Evolutionary conservation across 1,140 invertebrate genomes (phyloP).

Genomic region (Archegozetes longisetosus): DNA sequence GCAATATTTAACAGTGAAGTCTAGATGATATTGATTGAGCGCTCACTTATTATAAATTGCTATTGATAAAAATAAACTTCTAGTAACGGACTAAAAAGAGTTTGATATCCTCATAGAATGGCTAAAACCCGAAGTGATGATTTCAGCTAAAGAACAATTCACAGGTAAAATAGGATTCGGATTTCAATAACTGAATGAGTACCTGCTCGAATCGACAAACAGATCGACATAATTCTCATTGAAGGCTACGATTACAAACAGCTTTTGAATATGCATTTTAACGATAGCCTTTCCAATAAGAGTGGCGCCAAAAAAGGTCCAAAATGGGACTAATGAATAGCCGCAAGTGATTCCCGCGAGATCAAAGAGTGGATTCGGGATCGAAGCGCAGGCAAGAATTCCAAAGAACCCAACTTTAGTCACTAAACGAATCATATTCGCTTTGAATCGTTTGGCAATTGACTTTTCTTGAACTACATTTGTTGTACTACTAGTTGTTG

Average conservation of each 20-base stretch:
- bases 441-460: conserved; percentile 59
- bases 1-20: too few relatives aligned
- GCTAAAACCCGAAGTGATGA: background rate
- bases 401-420: conserved; percentile 91
- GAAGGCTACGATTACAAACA: conserved; percentile 95
- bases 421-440: conserved; percentile 52
- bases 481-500: background rate
- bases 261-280: conserved; percentile 97
- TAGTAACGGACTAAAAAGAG: too few relatives aligned
- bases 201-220: conserved; percentile 47
- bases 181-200: conserved; percentile 18
- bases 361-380: conserved; percentile 99
- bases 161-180: background rate
- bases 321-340: conserved; percentile 96
- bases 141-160: background rate
- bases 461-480: background rate
- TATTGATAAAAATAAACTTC: too few relatives aligned
- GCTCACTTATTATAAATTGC: too few relatives aligned
- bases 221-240: conserved; percentile 74
- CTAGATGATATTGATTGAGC: too few relatives aligned
- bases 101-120: background rate
- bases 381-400: conserved; percentile 91
- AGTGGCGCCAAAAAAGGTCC: conserved; percentile 99
- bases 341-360: conserved; percentile 96
- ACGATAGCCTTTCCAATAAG: conserved; percentile 94